Percentiles rank a stretch among this genome's conserved stretches.
These are phyloP conservation scores for Eremophila alpestris DNA, from an alignment of 2,797 vertebrate genomes.

Conservation along the genomic window DNA sequence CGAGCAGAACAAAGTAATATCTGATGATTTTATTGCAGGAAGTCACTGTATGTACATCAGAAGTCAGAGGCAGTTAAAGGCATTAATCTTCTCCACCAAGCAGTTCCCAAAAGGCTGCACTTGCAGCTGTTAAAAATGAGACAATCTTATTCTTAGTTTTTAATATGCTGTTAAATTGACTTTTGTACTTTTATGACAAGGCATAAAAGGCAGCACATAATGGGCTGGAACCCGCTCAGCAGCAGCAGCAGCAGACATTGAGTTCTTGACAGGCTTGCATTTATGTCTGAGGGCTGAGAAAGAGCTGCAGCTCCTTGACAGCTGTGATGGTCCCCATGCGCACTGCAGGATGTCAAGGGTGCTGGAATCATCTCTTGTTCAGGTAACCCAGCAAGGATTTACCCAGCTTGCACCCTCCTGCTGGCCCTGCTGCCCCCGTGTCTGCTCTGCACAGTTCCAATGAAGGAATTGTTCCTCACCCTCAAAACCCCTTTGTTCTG, in stretches of 20 bases:
- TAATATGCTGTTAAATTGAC: background rate
- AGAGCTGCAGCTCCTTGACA: background rate
- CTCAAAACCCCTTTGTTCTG: background rate
- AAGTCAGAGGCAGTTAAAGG: background rate
- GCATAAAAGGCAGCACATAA: background rate
- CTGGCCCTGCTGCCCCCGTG: fast-evolving
- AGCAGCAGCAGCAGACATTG: background rate
- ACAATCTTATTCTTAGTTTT: background rate
- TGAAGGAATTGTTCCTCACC: too few relatives aligned
- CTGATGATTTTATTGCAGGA: fast-evolving
- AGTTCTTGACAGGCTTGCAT: background rate
- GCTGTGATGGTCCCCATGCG: fast-evolving
- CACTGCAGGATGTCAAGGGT: fast-evolving
- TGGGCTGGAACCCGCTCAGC: background rate
- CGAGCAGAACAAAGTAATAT: fast-evolving
- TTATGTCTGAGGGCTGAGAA: background rate
- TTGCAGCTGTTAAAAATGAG: background rate
- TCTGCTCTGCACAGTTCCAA: fast-evolving
- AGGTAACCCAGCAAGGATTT: fast-evolving
- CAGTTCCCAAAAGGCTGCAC: background rate
- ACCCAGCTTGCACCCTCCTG: fast-evolving
- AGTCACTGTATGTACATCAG: fast-evolving
- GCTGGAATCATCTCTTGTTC: background rate
- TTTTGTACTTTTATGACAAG: background rate
- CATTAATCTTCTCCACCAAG: fast-evolving